Evolutionary conservation across 2,113 vertebrate species (phyloP).

Genomic region (Xiphias gladius): DNA sequence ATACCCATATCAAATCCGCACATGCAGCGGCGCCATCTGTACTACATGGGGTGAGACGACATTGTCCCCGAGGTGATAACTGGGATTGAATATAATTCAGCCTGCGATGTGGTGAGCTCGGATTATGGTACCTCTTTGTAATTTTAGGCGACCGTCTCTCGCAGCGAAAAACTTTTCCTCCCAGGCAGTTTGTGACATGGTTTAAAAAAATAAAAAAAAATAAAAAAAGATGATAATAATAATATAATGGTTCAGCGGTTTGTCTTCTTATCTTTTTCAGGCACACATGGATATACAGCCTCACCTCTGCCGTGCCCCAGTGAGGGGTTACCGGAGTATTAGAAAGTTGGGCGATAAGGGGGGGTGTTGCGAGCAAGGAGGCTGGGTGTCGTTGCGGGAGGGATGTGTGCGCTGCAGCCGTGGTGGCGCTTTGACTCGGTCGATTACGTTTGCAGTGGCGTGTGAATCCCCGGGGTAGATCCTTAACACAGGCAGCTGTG

Average conservation of each 20-base stretch:
- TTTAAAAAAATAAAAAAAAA: too few species aligned
- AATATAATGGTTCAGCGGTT: slow-evolving; percentile 50
- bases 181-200: slow-evolving; percentile 19
- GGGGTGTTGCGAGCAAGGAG: slow-evolving; percentile 6
- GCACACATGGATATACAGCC: slow-evolving; percentile 49
- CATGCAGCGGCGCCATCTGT: slow-evolving; percentile 66
- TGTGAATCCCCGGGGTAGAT: slow-evolving; percentile 71
- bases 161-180: slow-evolving; percentile 13
- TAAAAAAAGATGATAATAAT: not conserved
- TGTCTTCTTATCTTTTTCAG: slow-evolving; percentile 67
- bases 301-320: slow-evolving; percentile 38
- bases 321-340: slow-evolving; percentile 52
- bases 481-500: slow-evolving; percentile 60
- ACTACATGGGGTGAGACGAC: slow-evolving; percentile 53
- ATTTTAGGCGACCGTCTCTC: slow-evolving; percentile 45
- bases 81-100: slow-evolving; percentile 57
- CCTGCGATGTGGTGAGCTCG: slow-evolving; percentile 22
- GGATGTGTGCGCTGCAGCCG: slow-evolving; percentile 49
- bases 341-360: slow-evolving; percentile 54
- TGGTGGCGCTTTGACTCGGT: slow-evolving; percentile 62
- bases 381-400: slow-evolving; percentile 31
- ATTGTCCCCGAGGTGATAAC: slow-evolving; percentile 69
- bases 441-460: slow-evolving; percentile 65
- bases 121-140: slow-evolving; percentile 55
- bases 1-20: slow-evolving; percentile 62